phyloP scores from a whole-genome alignment of 2,888 invertebrate genomes.

The Melinaea menophilus region DNA sequence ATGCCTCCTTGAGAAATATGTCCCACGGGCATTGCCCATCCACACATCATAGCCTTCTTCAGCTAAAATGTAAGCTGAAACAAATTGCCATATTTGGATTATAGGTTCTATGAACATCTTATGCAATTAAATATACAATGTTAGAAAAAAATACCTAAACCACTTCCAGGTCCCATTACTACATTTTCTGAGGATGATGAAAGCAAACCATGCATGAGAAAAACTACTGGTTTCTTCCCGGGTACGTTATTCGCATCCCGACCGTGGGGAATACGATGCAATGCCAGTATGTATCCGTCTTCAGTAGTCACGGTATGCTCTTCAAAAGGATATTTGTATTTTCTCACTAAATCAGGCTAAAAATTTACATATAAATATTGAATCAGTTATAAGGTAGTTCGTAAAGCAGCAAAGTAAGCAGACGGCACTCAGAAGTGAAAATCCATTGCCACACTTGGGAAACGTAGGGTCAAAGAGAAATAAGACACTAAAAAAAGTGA shows the following conservation, averaged over 20 bases:
- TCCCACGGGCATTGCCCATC: conserved; percentile 90
- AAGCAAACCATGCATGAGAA: conserved; percentile 85
- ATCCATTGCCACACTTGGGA: too few relatives aligned
- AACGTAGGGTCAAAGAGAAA: too few relatives aligned
- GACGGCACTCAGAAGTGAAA: too few relatives aligned
- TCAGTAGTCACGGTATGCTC: conserved; percentile 80
- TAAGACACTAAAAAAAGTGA: too few relatives aligned
- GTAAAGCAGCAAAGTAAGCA: too few relatives aligned
- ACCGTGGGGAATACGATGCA: conserved; percentile 84
- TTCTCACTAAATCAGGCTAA: conserved; percentile 74
- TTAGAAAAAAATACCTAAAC: conserved; percentile 74
- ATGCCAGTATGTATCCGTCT: conserved; percentile 87
- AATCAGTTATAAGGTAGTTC: too few relatives aligned
- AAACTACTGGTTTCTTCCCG: conserved; percentile 75
- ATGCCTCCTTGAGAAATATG: conserved; percentile 80
- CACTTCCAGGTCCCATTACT: conserved; percentile 81
- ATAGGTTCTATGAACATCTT: too few relatives aligned
- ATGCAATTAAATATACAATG: neutral
- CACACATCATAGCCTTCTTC: conserved; percentile 87
- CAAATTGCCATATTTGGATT: conserved; percentile 4
- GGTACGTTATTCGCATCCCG: conserved; percentile 61
- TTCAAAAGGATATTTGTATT: conserved; percentile 82
- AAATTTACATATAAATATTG: too few relatives aligned
- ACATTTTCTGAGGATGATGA: conserved; percentile 86
- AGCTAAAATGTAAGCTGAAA: conserved; percentile 74